Percentiles rank a stretch among this genome's conserved stretches.
Conservation (phyloP, 2,113 vertebrate genomes). For the Amblyopsis rosae region DNA sequence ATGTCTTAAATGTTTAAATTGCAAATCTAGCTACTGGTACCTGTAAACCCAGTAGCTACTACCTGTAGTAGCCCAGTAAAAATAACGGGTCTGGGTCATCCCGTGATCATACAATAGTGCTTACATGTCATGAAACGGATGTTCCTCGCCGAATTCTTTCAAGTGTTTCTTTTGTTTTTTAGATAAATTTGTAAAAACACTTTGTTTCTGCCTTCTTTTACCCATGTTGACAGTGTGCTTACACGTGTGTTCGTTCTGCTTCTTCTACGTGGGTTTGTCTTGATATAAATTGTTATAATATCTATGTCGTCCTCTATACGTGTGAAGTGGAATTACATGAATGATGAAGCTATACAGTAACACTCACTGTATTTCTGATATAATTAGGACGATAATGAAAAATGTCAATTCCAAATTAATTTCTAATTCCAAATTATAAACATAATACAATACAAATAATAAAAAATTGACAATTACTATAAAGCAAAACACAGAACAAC, state of each 20-base stretch:
- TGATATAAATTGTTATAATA: not conserved
- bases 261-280: not conserved
- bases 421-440: no score
- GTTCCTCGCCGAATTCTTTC: conserved; percentile 91
- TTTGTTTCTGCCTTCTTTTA: conserved; percentile 70
- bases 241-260: conserved; percentile 32
- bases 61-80: not conserved
- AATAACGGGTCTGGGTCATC: no score
- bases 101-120: conserved; percentile 14
- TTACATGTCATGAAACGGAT: conserved; percentile 88
- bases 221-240: conserved; percentile 75
- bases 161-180: conserved; percentile 92
- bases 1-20: no score
- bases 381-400: no score
- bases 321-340: conserved; percentile 13
- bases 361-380: no score
- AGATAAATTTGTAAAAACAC: conserved; percentile 73
- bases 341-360: no score
- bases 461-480: no score
- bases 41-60: no score
- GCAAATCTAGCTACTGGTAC: no score
- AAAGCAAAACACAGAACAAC: no score
- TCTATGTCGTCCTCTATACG: conserved; percentile 36
- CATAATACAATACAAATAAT: no score
- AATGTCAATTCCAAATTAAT: no score